Conservation (phyloP, 2,888 invertebrate genomes). For the Dastarcus helophoroides region DNA sequence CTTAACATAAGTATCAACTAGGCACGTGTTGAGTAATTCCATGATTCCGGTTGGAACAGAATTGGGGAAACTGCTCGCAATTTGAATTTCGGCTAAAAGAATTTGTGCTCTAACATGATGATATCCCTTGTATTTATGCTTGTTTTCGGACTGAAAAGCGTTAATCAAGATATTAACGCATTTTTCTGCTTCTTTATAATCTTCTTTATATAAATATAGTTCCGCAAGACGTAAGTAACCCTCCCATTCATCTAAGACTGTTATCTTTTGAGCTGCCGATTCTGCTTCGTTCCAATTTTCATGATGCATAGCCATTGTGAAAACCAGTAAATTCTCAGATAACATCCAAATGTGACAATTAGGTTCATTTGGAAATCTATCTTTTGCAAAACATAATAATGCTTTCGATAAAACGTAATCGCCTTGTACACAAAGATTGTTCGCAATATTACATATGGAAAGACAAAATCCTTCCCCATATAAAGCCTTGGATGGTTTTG, state of each 20-base stretch:
- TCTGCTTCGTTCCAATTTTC: conserved; percentile 62
- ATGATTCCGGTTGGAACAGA: conserved; percentile 41
- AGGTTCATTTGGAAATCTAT: conserved; percentile 49
- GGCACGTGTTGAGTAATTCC: conserved; percentile 53
- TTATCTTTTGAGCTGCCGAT: conserved; percentile 54
- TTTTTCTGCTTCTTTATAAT: conserved; percentile 32
- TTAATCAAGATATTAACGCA: conserved; percentile 43
- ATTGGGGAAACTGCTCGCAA: conserved; percentile 40
- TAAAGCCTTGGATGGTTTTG: conserved; percentile 34
- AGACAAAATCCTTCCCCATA: conserved; percentile 60
- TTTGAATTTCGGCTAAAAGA: conserved; percentile 55
- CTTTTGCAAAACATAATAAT: conserved; percentile 50
- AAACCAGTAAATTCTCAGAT: conserved; percentile 45
- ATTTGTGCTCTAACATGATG: conserved; percentile 56
- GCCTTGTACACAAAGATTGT: conserved; percentile 43
- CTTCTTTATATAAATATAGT: conserved; percentile 45
- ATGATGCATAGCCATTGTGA: conserved; percentile 32
- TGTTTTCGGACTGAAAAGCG: conserved; percentile 42
- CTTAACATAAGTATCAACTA: conserved; percentile 60
- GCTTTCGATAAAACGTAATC: conserved; percentile 45
- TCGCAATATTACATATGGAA: conserved; percentile 56
- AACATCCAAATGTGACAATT: conserved; percentile 55
- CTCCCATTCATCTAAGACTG: conserved; percentile 54
- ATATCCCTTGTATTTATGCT: conserved; percentile 42
- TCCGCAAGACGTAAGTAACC: conserved; percentile 49